Base-by-base conservation (phyloP, 2,888 invertebrate species). In the Watsonalla cultraria region DNA sequence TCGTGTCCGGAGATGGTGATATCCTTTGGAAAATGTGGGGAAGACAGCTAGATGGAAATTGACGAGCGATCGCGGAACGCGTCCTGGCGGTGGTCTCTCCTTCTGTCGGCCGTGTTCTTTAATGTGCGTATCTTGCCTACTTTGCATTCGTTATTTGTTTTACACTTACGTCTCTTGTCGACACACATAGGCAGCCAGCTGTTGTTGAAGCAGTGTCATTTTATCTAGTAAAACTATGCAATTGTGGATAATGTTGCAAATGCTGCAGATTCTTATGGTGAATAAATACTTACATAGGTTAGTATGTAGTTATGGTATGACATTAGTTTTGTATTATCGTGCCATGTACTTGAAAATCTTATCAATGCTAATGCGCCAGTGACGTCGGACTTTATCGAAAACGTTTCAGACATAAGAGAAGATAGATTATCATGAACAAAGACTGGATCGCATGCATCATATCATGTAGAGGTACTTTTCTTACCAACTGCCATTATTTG, bases 41-140 rank as follows among this genome's bases (percentile, higher is more conserved):
- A 57, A 68, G 62, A 61, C 66, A 57, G 69, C 62, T 85, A 83
- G 76, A 90, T 90, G 90, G 90, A 90, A 72, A 65, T 77, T 76
- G 78, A 82, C 60, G 71, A 68, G 55, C 72, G 74, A 66, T 63
- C 68, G 56, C 74, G 75, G 54, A 68, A 76, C 62, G 67, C 81
- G 55, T 71, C 78, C 65, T 90, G 89, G 90, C 89, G 86, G 60
- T 90, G 84, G 87, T 76, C 83, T 65, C 75, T 90, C 14, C 72
- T 90, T 15, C 55, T 84, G 53, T 84, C 90, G 13, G 82, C 85
- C 46, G 69, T 87, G 57, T 68, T 86, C 55, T 66, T 90, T 55
- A 89, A 90, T 66, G 90, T 90, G 78, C 57, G 90, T 89, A 42
- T 11, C 42, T 8, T 11, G 5, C 11, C 5, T 11, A 78, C 52